Conservation (phyloP, 2,888 invertebrate species). For the Gasteruption jaculator region DNA sequence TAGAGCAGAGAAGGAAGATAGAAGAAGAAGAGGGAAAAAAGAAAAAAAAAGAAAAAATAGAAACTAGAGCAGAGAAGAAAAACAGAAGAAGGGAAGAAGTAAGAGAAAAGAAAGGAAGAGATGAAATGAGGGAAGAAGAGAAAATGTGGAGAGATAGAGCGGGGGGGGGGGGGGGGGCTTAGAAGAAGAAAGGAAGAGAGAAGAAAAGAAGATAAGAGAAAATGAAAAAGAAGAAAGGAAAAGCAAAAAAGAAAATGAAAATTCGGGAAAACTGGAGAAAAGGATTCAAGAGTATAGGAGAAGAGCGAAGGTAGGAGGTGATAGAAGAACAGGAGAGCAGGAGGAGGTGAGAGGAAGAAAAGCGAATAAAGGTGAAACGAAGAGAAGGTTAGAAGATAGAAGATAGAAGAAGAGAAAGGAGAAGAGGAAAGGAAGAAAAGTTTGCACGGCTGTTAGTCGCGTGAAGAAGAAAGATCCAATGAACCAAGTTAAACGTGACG, state of each 20-base stretch:
- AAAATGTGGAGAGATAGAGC: background rate
- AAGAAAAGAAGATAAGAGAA: background rate
- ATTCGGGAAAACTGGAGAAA: background rate
- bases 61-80: conserved; percentile 12
- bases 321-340: background rate
- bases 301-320: conserved; percentile 19
- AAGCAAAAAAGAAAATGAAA: conserved; percentile 8
- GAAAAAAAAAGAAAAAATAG: conserved; percentile 15
- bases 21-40: background rate
- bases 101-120: conserved; percentile 29
- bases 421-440: conserved; percentile 5
- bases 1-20: background rate
- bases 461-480: too few relatives aligned
- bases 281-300: conserved; percentile 27
- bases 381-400: conserved; percentile 4
- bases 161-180: background rate
- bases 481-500: conserved; percentile 12
- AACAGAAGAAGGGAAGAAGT: conserved; percentile 11
- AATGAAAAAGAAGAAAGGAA: background rate
- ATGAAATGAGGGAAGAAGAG: conserved; percentile 10
- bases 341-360: background rate
- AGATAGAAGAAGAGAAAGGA: background rate
- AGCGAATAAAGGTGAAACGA: background rate
- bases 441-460: too few relatives aligned
- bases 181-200: conserved; percentile 8